phyloP scores from a whole-genome alignment of 2,888 invertebrate genomes.

The Chrysotoxum bicinctum region DNA sequence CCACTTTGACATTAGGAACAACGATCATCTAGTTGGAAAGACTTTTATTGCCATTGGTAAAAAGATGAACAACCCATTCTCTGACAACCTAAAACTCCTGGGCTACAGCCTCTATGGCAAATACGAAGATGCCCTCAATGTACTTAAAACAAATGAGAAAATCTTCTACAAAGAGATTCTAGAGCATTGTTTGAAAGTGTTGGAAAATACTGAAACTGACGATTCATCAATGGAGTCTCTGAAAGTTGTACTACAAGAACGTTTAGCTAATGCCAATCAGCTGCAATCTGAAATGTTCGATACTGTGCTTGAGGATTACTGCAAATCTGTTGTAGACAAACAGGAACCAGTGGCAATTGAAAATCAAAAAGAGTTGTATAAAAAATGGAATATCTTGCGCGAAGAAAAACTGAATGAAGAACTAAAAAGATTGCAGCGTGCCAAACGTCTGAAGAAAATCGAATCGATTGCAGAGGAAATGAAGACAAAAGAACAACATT shows the following conservation, averaged over 20 bases:
- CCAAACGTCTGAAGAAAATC: constrained; percentile 83
- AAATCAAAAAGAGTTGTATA: constrained; percentile 82
- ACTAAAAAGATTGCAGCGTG: constrained; percentile 82
- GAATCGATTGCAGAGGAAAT: constrained; percentile 82
- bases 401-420: constrained; percentile 84
- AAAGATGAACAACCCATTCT: constrained; percentile 81
- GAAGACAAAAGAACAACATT: constrained; percentile 84
- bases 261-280: constrained; percentile 78
- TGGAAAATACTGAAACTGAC: constrained; percentile 67
- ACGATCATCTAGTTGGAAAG: constrained; percentile 90
- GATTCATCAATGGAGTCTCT: constrained; percentile 79
- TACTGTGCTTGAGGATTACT: constrained; percentile 74
- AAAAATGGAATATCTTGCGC: constrained; percentile 84
- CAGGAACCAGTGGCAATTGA: constrained; percentile 79
- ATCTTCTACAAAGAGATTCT: constrained; percentile 75
- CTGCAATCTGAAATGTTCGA: constrained; percentile 75
- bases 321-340: constrained; percentile 78
- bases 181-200: constrained; percentile 75
- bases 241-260: constrained; percentile 78
- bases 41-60: constrained; percentile 86
- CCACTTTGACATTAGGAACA: constrained; percentile 92
- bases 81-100: constrained; percentile 84
- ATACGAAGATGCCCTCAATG: constrained; percentile 82
- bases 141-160: constrained; percentile 75
- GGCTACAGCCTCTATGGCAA: constrained; percentile 87